Evolutionary conservation across 2,113 vertebrate genomes (phyloP), one percentile per base, ranked within the genome.

Genomic region (Scomber japonicus): DNA sequence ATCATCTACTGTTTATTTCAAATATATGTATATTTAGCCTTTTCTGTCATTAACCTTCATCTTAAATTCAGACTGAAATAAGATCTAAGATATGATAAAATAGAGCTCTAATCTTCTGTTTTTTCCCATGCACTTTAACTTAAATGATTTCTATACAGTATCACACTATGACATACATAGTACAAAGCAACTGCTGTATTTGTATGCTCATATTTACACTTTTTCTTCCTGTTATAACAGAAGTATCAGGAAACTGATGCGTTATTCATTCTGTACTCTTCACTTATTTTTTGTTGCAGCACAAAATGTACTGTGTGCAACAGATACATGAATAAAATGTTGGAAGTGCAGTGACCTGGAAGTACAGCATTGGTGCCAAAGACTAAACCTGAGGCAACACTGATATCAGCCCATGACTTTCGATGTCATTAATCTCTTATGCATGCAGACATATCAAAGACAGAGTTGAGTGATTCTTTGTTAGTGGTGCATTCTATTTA

Each of bases 1-100:
- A 82, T 80, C 87, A 53, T 53, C 6, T 3, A 44, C 64, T 62
- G 13, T 65, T 66, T 67, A 66, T 80, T 73, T 50, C n/a, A 73
- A 80, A 51, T 61, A 66, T 63, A 77, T 48, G 21, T 70, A 63
- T 35, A 40, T 69, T 44, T 27, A 63, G 57, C 53, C 9, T 40
- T 40, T 35, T 40, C 2, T 40, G 35, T 40, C 9, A 7, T 40
- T 1, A 40, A 67, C 76, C 30, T 45, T 46, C 71, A 54, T 66
- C 16, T 60, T 54, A 17, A 63, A 73, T 48, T 84, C 62, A 61
- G 31, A 54, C 46, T 81, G 71, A 44, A 72, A 75, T 11, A 62
- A 65, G 45, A 85, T 35, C 13, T 62, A 45, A 27, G 24, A 27
- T 27, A 27, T 27, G 24, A 27, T 27, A 27, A 27, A 27, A 11